Conservation (phyloP, 2,797 vertebrate species). For the Micrastur ruficollis region DNA sequence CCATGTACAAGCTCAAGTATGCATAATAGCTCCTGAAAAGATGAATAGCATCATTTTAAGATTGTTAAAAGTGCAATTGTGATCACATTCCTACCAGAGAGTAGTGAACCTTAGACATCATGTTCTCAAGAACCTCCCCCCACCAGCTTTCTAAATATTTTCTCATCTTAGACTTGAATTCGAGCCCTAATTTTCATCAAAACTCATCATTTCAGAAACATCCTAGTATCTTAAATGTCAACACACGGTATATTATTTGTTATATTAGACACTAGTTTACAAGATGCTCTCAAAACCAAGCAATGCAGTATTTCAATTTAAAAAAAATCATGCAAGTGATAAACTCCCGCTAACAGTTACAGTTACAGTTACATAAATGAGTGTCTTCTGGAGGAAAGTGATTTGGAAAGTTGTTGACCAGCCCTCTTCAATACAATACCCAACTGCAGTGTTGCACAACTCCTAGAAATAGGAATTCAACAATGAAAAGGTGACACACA, state of each 20-base stretch:
- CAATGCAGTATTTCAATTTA: neutral
- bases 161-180: neutral
- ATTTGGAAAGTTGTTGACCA: neutral
- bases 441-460: neutral
- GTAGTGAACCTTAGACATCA: neutral
- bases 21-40: neutral
- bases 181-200: neutral
- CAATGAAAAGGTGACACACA: neutral
- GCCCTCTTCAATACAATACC: neutral
- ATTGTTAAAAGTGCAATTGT: neutral
- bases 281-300: neutral
- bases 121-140: rapidly evolving
- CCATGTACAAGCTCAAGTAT: neutral
- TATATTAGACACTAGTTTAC: neutral
- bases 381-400: neutral
- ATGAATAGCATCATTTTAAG: neutral
- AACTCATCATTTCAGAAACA: neutral
- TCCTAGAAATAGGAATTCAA: neutral
- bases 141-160: neutral
- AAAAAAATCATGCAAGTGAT: neutral
- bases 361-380: neutral
- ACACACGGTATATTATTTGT: neutral
- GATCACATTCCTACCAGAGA: neutral
- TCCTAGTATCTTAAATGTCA: neutral
- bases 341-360: neutral